A percentile compares a stretch with the other conserved stretches of the same genome.
These are phyloP conservation scores for Metaphire vulgaris DNA, from an alignment of 1,140 invertebrate species.

Conservation along the genomic window DNA sequence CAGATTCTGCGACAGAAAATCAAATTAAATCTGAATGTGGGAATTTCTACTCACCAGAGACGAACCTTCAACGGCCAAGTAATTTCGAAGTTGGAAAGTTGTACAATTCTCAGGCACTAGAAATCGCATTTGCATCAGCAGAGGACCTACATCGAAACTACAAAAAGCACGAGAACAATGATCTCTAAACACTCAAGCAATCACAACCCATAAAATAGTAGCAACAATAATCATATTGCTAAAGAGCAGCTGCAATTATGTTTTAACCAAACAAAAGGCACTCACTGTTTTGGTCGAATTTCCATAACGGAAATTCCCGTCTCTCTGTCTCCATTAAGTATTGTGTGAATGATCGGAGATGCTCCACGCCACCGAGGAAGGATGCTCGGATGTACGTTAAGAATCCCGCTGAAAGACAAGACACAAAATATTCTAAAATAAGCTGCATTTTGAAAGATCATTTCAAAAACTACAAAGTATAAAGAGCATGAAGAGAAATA, in stretches of 20 bases:
- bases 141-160: slow-evolving; percentile 79
- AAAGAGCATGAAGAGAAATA: neutral
- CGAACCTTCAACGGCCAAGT: slow-evolving; percentile 64
- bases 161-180: too few species aligned
- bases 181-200: neutral
- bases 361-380: slow-evolving; percentile 88
- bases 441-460: too few species aligned
- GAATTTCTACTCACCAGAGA: too few species aligned
- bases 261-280: too few species aligned
- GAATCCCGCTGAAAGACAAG: slow-evolving; percentile 65
- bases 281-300: slow-evolving; percentile 70
- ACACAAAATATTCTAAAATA: too few species aligned
- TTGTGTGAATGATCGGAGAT: slow-evolving; percentile 73
- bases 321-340: slow-evolving; percentile 70
- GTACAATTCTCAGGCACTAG: slow-evolving; percentile 60
- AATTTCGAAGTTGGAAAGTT: slow-evolving; percentile 61
- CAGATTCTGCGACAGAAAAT: too few species aligned
- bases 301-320: slow-evolving; percentile 85
- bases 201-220: neutral
- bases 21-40: too few species aligned
- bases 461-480: neutral
- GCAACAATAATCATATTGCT: too few species aligned
- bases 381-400: slow-evolving; percentile 74
- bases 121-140: slow-evolving; percentile 63
- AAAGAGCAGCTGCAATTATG: too few species aligned